phyloP scores from a whole-genome alignment of 2,113 vertebrate species.

The Dryoscopus gambensis region DNA sequence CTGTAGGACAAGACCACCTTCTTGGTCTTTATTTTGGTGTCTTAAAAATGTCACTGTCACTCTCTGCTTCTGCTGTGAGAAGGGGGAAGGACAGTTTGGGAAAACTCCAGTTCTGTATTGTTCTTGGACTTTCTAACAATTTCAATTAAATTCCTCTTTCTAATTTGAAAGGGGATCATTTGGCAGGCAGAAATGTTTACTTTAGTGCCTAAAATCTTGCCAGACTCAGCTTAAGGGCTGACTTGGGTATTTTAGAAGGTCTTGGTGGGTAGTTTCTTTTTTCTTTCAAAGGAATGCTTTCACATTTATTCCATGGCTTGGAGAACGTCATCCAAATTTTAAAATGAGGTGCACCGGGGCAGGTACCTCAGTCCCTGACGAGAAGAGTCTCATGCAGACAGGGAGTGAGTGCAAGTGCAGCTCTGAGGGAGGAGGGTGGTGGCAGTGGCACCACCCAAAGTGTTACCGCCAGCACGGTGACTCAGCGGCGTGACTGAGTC shows the following conservation, averaged over 20 bases:
- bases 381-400: not conserved
- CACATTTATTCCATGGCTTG: not conserved
- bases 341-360: not conserved
- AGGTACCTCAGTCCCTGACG: not conserved
- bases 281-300: not conserved
- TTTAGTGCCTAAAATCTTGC: not conserved
- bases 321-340: not conserved
- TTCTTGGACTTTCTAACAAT: not conserved
- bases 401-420: not conserved
- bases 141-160: slow-evolving; percentile 8
- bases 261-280: not conserved
- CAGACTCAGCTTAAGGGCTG: not conserved
- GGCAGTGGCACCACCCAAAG: not conserved
- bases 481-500: not conserved
- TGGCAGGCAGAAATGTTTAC: not conserved
- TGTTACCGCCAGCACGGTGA: not conserved
- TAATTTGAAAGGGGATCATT: not conserved
- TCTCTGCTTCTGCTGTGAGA: not conserved
- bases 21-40: not conserved
- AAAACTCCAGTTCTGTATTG: not conserved
- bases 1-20: not conserved
- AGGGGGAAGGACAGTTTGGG: not conserved
- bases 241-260: not conserved
- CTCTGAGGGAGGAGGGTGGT: not conserved
- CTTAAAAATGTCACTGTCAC: not conserved